Evolutionary conservation across 2,113 vertebrate species (phyloP).

Genomic region (Phocoena sinus): DNA sequence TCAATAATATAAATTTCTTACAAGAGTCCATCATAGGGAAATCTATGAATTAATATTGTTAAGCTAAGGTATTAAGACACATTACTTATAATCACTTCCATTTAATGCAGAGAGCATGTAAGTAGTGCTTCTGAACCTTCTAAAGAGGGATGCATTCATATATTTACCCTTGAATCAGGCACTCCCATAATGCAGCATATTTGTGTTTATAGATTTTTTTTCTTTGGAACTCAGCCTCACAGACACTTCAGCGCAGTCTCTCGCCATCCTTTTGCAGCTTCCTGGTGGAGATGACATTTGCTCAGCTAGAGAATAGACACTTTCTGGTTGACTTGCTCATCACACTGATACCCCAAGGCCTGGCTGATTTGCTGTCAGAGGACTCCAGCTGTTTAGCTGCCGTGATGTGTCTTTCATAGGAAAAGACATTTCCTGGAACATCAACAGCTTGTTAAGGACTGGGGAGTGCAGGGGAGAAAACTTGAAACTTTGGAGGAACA

Average conservation of each 20-base stretch:
- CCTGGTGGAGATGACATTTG: slow-evolving; percentile 75
- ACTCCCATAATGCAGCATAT: slow-evolving; percentile 58
- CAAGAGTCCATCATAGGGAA: slow-evolving; percentile 20
- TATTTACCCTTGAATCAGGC: slow-evolving; percentile 64
- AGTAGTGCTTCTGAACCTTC: slow-evolving; percentile 21
- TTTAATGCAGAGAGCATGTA: background rate
- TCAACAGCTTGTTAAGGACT: slow-evolving; percentile 72
- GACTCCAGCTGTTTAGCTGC: slow-evolving; percentile 71
- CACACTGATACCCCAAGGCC: slow-evolving; percentile 70
- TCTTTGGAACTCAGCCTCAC: slow-evolving; percentile 61
- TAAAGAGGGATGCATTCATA: slow-evolving; percentile 11
- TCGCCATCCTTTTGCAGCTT: slow-evolving; percentile 62
- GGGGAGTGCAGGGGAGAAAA: slow-evolving; percentile 43
- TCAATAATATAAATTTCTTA: slow-evolving; percentile 18
- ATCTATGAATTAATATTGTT: slow-evolving; percentile 44
- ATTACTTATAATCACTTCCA: slow-evolving; percentile 6
- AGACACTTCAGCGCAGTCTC: slow-evolving; percentile 67
- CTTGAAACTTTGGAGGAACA: slow-evolving; percentile 52
- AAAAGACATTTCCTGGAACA: slow-evolving; percentile 72
- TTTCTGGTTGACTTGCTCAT: slow-evolving; percentile 72
- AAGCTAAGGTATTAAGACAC: slow-evolving; percentile 34
- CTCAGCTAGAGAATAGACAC: slow-evolving; percentile 72
- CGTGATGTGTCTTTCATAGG: slow-evolving; percentile 65
- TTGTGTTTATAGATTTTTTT: slow-evolving; percentile 69
- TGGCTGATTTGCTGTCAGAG: slow-evolving; percentile 71